Evolutionary conservation across 2,797 vertebrate species (phyloP).

Genomic region (Bovichtus diacanthus): DNA sequence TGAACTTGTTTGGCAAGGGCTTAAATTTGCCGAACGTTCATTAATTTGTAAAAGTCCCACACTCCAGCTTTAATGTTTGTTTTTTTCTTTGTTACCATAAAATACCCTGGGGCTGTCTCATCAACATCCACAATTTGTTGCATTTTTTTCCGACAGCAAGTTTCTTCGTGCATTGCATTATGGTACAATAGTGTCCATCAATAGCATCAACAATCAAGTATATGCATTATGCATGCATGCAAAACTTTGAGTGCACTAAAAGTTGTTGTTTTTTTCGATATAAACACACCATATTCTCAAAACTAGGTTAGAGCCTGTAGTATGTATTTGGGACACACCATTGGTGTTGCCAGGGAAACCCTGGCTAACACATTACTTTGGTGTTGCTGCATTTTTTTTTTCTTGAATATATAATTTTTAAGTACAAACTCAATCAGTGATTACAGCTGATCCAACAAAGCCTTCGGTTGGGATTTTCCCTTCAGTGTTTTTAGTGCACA

Average conservation of each 20-base stretch:
- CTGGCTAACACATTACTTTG: conserved; percentile 17
- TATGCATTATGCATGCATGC: conserved; percentile 7
- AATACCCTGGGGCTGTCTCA: neutral
- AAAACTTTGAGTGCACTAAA: conserved; percentile 8
- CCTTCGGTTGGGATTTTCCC: conserved; percentile 43
- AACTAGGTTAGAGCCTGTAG: conserved; percentile 15
- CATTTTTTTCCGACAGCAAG: neutral
- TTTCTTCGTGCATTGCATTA: neutral
- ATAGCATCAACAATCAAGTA: neutral
- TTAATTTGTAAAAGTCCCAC: too few species aligned
- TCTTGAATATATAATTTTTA: conserved; percentile 38
- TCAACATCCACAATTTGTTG: neutral
- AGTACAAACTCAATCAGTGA: conserved; percentile 54
- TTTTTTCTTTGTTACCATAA: neutral
- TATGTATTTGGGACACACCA: neutral
- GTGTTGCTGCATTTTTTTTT: conserved; percentile 24
- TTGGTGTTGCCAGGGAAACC: conserved; percentile 28
- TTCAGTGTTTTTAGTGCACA: conserved; percentile 42
- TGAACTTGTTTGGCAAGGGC: too few species aligned
- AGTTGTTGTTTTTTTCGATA: neutral
- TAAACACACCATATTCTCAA: neutral
- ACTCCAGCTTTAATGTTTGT: neutral
- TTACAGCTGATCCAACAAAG: conserved; percentile 63
- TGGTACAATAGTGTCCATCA: neutral
- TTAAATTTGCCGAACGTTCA: too few species aligned